These are phyloP conservation scores for Potamarius usumacintae DNA, from an alignment of 2,113 vertebrate genomes.

Conservation along the genomic window DNA sequence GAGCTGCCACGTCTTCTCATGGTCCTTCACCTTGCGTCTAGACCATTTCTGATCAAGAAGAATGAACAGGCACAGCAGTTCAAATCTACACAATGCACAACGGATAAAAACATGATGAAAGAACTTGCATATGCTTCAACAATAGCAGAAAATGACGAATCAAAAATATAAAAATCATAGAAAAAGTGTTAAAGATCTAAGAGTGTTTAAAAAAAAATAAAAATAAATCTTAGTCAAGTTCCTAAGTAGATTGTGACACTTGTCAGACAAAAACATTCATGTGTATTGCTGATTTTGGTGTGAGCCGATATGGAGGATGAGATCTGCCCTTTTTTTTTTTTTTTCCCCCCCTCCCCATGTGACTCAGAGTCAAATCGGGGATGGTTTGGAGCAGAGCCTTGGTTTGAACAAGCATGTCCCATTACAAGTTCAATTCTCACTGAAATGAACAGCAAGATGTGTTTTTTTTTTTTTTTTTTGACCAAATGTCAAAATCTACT, in stretches of 20 bases:
- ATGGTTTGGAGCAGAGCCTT: background rate
- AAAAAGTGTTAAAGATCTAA: background rate
- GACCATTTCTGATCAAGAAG: background rate
- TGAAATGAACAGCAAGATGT: background rate
- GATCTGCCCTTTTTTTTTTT: background rate
- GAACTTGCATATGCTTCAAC: background rate
- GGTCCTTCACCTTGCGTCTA: background rate
- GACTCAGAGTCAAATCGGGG: background rate
- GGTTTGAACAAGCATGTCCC: background rate
- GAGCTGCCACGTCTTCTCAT: background rate
- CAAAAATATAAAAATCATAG: background rate
- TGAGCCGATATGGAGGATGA: background rate
- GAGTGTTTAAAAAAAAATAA: background rate
- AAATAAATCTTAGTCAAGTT: no score
- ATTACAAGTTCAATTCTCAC: background rate
- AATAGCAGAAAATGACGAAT: background rate
- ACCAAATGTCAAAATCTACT: background rate
- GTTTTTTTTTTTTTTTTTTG: background rate
- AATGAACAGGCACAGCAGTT: background rate
- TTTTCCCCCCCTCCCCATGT: background rate
- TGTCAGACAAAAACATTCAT: background rate
- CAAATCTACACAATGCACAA: background rate
- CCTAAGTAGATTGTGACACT: background rate
- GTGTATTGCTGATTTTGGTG: no score
- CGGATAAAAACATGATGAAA: background rate